phyloP scores from a whole-genome alignment of 2,888 invertebrate genomes.

The Phrixothrix hirtus region DNA sequence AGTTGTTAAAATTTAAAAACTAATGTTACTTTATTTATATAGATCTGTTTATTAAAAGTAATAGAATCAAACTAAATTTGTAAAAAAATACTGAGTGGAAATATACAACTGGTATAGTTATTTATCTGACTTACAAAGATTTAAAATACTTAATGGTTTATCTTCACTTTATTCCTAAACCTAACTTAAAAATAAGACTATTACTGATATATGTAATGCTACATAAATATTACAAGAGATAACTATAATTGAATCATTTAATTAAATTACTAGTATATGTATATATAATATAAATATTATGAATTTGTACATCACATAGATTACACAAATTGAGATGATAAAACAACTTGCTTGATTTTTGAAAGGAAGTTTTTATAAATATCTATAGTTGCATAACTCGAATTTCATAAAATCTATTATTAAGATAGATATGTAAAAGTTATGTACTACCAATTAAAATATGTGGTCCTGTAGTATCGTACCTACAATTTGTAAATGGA shows the following conservation, averaged over 20 bases:
- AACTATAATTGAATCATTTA: conserved; percentile 20
- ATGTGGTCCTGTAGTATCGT: conserved; percentile 9
- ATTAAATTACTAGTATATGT: conserved; percentile 25
- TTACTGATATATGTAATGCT: no score
- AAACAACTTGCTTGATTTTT: conserved; percentile 19
- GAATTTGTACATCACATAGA: conserved; percentile 30
- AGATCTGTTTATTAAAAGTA: no score
- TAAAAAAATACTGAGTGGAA: no score
- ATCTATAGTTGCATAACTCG: neutral
- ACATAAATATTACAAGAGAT: conserved; percentile 9
- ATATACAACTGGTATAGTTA: no score
- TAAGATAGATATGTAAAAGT: neutral
- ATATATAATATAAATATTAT: conserved; percentile 23
- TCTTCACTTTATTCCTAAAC: no score
- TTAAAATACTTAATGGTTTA: no score
- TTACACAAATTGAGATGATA: conserved; percentile 23
- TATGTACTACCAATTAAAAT: neutral
- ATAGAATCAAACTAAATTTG: no score
- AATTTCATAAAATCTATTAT: neutral
- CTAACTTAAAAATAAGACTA: no score
- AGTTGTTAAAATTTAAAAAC: no score
- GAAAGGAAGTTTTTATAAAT: conserved; percentile 2
- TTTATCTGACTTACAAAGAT: no score
- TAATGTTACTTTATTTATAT: no score
- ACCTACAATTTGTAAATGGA: conserved; percentile 5